These are phyloP conservation scores for Epistrophella euchroma DNA, from an alignment of 2,888 invertebrate species.

Conservation along the genomic window DNA sequence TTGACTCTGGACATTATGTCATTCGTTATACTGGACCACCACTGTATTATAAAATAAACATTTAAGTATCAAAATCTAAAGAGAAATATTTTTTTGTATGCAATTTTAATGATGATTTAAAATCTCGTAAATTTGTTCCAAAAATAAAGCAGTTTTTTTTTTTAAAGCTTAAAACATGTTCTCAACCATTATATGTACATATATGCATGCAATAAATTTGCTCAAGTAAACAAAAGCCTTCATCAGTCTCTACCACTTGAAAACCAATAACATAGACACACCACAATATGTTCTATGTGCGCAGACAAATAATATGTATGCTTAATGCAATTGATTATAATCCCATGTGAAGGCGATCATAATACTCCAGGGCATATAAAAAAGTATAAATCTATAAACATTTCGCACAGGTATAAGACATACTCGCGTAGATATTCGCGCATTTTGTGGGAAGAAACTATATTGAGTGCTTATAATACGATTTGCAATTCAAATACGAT, in stretches of 20 bases:
- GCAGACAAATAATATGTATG: constrained; percentile 11
- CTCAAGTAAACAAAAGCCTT: neutral
- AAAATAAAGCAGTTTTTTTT: too few species aligned
- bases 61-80: too few species aligned
- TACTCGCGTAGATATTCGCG: constrained; percentile 12
- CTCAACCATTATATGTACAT: too few species aligned
- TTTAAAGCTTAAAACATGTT: too few species aligned
- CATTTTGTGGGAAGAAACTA: constrained; percentile 63
- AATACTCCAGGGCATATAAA: constrained; percentile 52
- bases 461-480: constrained; percentile 46
- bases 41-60: too few species aligned
- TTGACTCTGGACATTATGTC: too few species aligned
- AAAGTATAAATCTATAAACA: constrained; percentile 21
- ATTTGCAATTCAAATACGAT: constrained; percentile 76
- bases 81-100: too few species aligned
- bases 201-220: neutral
- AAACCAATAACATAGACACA: neutral
- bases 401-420: neutral
- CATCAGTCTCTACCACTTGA: neutral
- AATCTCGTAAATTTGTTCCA: too few species aligned
- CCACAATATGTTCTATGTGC: neutral
- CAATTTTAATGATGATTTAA: too few species aligned
- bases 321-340: constrained; percentile 55
- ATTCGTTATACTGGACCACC: too few species aligned
- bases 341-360: constrained; percentile 60